Conservation (phyloP, 2,888 invertebrate genomes). For the Scaptomyza tumidula region DNA sequence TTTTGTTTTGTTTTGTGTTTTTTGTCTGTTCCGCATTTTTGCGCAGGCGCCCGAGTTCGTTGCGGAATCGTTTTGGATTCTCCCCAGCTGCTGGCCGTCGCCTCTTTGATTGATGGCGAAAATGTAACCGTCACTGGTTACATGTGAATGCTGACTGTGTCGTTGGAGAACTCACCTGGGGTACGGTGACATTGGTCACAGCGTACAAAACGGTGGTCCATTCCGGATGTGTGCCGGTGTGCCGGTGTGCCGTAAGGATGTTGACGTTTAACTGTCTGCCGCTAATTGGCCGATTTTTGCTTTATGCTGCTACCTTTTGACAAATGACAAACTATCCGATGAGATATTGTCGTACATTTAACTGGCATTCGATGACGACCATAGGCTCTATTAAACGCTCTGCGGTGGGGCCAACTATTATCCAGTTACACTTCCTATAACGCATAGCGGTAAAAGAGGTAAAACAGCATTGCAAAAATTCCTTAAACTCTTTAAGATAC, state of each 20-base stretch:
- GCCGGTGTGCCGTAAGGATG: conserved; percentile 74
- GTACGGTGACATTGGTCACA: conserved; percentile 6
- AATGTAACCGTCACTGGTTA: conserved; percentile 78
- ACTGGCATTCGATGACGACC: conserved; percentile 39
- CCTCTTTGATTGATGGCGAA: conserved; percentile 69
- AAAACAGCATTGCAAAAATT: conserved; percentile 39
- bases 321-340: conserved; percentile 71
- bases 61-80: conserved; percentile 13
- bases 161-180: conserved; percentile 26
- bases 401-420: conserved; percentile 49
- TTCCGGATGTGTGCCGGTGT: conserved; percentile 75
- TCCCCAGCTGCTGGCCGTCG: conserved; percentile 36
- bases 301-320: conserved; percentile 57
- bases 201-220: conserved; percentile 40
- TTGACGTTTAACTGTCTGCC: conserved; percentile 78
- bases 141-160: conserved; percentile 35
- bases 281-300: conserved; percentile 74
- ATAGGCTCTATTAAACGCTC: conserved; percentile 19
- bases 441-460: conserved; percentile 49
- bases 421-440: conserved; percentile 48
- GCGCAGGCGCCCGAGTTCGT: conserved; percentile 58
- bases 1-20: conserved; percentile 2
- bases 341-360: conserved; percentile 53
- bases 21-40: conserved; percentile 67
- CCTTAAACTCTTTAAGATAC: conserved; percentile 10